Evolutionary conservation across 2,888 invertebrate species (phyloP).

Genomic region (Caenorhabditis japonica): DNA sequence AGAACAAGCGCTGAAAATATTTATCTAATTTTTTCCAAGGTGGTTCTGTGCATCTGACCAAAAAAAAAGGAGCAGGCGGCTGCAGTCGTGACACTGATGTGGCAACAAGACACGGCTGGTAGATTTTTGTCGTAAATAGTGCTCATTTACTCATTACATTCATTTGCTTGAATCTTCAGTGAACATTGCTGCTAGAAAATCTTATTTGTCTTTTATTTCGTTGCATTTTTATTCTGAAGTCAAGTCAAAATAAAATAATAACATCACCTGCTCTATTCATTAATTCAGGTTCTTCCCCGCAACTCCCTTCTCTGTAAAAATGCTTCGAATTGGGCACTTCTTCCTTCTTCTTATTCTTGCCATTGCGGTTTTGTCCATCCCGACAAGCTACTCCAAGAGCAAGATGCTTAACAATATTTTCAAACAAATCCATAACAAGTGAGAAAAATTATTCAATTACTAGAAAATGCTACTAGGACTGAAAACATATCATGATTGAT

Average conservation of each 20-base stretch:
- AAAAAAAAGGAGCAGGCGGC: too few relatives aligned
- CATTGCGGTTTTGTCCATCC: constrained; percentile 51
- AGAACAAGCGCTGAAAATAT: too few relatives aligned
- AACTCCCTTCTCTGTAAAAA: constrained; percentile 24
- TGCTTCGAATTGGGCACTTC: constrained; percentile 52
- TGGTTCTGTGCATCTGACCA: too few relatives aligned
- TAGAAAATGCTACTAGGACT: too few relatives aligned
- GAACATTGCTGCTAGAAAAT: too few relatives aligned
- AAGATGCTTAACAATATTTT: constrained; percentile 56
- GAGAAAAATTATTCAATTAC: constrained; percentile 1
- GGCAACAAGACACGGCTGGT: constrained; percentile 5
- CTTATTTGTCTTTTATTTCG: too few relatives aligned
- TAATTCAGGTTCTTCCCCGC: constrained; percentile 10
- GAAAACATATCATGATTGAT: too few relatives aligned
- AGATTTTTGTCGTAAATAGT: neutral
- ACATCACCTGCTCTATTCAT: too few relatives aligned
- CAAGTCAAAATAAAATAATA: too few relatives aligned
- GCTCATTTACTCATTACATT: constrained; percentile 9
- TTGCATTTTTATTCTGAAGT: too few relatives aligned
- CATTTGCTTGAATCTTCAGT: neutral
- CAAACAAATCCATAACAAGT: constrained; percentile 65
- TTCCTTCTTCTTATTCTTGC: constrained; percentile 42
- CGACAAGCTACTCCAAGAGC: constrained; percentile 57
- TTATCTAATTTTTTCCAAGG: too few relatives aligned
- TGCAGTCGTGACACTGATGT: neutral